Conservation (phyloP, 2,797 vertebrate species). For the Notamacropus eugenii region DNA sequence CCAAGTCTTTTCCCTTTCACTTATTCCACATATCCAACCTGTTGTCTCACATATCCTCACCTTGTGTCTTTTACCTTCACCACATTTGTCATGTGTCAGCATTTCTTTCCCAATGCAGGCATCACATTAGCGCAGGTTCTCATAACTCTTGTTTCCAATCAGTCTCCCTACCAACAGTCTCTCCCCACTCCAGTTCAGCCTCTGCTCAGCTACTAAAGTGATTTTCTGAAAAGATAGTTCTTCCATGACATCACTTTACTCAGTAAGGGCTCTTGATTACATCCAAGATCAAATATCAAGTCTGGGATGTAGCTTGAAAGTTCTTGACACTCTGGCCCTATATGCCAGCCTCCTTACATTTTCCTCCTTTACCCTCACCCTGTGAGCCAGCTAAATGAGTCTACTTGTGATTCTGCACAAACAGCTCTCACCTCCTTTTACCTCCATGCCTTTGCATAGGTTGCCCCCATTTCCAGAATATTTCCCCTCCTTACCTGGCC, state of each 20-base stretch:
- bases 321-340: not conserved
- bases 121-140: not conserved
- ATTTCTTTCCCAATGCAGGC: not conserved
- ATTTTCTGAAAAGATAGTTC: not conserved
- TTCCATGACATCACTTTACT: not conserved
- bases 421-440: not conserved
- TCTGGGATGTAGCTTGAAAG: not conserved
- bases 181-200: not conserved
- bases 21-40: not conserved
- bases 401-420: not conserved
- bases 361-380: not conserved
- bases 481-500: not conserved
- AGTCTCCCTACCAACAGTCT: not conserved
- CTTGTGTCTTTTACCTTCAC: not conserved
- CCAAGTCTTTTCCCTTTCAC: not conserved
- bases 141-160: not conserved
- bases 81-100: not conserved
- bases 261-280: not conserved
- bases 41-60: not conserved
- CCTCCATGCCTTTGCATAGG: not conserved
- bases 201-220: not conserved
- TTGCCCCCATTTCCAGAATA: not conserved
- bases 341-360: not conserved
- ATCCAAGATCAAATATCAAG: not conserved
- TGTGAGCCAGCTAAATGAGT: not conserved